Evolutionary conservation across 2,797 vertebrate species (phyloP).

Genomic region (Fistularia tabacaria): DNA sequence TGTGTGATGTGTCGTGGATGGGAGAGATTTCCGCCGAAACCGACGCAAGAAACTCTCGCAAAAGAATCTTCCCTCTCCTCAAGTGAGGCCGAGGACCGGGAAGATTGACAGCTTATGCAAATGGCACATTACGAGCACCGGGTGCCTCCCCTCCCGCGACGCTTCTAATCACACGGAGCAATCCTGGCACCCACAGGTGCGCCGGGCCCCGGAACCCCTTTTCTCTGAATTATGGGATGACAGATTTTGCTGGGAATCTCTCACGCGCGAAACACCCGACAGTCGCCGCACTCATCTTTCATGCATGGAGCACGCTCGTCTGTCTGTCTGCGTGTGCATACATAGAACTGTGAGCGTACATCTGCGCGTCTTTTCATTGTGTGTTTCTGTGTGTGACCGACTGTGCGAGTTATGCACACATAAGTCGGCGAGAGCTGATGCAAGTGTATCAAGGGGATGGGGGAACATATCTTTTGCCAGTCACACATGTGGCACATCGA

Average conservation of each 20-base stretch:
- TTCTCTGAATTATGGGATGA: constrained; percentile 55
- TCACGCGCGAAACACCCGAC: constrained; percentile 49
- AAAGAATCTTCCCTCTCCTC: constrained; percentile 22
- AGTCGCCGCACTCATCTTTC: constrained; percentile 61
- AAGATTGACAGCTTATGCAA: constrained; percentile 69
- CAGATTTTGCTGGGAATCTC: constrained; percentile 57
- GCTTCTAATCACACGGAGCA: constrained; percentile 53
- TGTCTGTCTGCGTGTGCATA: constrained; percentile 12
- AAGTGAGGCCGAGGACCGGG: constrained; percentile 30
- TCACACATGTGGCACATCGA: constrained; percentile 54
- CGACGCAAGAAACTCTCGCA: too few relatives aligned
- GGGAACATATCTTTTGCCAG: constrained; percentile 29
- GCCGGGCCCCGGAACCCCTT: constrained; percentile 33
- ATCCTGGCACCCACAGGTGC: constrained; percentile 65
- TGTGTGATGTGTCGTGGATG: constrained; percentile 5
- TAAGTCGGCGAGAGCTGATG: constrained; percentile 40
- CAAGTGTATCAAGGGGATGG: constrained; percentile 30
- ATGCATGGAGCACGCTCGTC: constrained; percentile 25
- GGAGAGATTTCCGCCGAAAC: too few relatives aligned
- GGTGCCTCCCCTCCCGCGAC: constrained; percentile 43
- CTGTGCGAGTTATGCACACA: constrained; percentile 27
- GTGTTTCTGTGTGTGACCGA: neutral
- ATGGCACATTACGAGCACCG: constrained; percentile 50
- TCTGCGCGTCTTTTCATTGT: constrained; percentile 9
- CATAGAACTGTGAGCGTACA: constrained; percentile 11